Base-by-base conservation (phyloP, 2,113 vertebrate species). In the Crypturellus undulatus region DNA sequence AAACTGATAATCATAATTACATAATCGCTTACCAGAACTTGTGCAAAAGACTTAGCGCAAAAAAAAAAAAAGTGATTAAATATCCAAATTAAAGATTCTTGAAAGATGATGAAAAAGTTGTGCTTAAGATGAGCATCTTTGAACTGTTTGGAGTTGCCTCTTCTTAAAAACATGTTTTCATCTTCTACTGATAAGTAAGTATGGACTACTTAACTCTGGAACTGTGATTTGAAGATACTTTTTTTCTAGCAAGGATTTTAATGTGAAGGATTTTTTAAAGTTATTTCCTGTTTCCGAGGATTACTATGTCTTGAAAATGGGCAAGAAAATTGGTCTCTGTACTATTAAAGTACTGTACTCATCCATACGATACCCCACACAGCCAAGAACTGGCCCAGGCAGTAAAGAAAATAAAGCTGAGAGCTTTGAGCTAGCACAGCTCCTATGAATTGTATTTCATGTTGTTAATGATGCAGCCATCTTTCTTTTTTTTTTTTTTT, bases 331-430 rank as follows among this genome's bases (percentile, higher is more conserved):
- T 16, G 69, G 10, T 79, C 91, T 90, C 56, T 82, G 12, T 62
- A 0, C 16, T 92, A 70, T 12, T 28, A 52, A 71, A 7, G n/a
- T 4, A 47, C 21, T 0, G 0, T 45, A 6, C 10, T 28, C 18
- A 34, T 42, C 24, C 26, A 43, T 51, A 72, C 40, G 49, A 65
- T 18, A 43, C 51, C 15, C 20, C 43, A 73, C 34, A 6, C 52
- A 95, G 32, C 34, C 63, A 91, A 64, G 12, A 71, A 47, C 28
- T 67, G 30, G 70, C 7, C 19, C 4, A 3, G 24, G 7, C 21
- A 84, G 34, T 72, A 77, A 85, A 67, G 30, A 70, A 83, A 92
- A 65, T 0, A 2, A 60, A 19, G 17, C 24, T n/a, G 58, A 64
- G 17, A 77, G 5, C 28, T 76, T 45, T 16, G 18, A 52, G 17